These are phyloP conservation scores for Acanthornis magna DNA, from an alignment of 2,797 vertebrate species.

Conservation along the genomic window DNA sequence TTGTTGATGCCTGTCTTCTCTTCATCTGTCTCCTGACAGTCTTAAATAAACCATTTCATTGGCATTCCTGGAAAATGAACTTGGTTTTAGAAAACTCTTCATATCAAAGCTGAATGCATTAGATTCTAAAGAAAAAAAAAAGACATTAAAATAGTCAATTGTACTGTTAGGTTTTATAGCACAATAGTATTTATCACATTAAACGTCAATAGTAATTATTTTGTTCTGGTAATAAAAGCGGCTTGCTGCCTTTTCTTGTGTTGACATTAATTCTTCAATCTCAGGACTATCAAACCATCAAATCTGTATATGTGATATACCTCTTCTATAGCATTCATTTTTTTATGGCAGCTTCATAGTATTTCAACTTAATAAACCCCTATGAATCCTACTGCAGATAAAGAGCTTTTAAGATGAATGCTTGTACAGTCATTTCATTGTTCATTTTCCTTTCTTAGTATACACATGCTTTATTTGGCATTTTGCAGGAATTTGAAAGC, in stretches of 20 bases:
- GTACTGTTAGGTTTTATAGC: background rate
- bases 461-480: background rate
- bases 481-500: background rate
- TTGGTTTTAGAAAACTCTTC: background rate
- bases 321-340: background rate
- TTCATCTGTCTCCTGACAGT: background rate
- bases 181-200: background rate
- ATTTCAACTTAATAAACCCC: background rate
- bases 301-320: background rate
- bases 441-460: background rate
- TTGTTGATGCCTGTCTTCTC: background rate
- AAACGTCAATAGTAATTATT: background rate
- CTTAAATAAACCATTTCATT: background rate
- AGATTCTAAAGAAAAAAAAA: background rate
- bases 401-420: background rate
- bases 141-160: background rate
- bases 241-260: background rate
- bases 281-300: background rate
- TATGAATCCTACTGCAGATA: background rate
- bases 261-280: background rate
- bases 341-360: background rate
- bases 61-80: background rate
- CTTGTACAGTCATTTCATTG: background rate
- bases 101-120: background rate
- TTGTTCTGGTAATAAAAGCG: background rate